phyloP scores from a whole-genome alignment of 2,113 vertebrate species.

The Columba janthina region DNA sequence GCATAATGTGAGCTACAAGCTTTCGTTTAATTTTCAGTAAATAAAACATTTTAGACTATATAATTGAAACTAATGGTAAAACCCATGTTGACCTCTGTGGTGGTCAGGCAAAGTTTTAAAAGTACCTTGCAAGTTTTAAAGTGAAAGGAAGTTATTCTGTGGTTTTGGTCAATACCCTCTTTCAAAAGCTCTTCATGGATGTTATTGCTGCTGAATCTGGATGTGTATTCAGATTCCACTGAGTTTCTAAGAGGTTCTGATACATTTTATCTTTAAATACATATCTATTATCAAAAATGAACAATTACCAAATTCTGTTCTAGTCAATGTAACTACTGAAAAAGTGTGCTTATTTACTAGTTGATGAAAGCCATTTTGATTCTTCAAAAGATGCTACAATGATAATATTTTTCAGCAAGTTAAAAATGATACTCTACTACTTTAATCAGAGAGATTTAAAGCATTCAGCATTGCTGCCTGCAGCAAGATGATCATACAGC shows the following conservation, averaged over 20 bases:
- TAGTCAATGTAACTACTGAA: background rate
- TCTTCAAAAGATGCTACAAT: background rate
- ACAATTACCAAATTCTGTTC: background rate
- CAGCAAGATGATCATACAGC: background rate
- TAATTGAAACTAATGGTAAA: background rate
- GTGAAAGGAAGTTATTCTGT: background rate
- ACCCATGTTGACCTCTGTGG: background rate
- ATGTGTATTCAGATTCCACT: background rate
- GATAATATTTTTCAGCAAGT: background rate
- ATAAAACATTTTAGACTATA: background rate
- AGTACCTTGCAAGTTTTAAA: background rate
- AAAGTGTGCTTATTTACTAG: background rate
- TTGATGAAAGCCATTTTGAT: background rate
- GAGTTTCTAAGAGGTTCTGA: background rate
- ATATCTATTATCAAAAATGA: background rate
- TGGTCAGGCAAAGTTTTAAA: background rate
- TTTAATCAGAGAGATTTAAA: background rate
- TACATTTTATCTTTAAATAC: background rate
- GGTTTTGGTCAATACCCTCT: background rate
- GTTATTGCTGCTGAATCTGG: background rate
- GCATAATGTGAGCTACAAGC: background rate
- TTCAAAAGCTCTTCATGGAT: background rate
- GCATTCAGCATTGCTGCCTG: background rate
- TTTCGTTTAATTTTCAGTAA: background rate
- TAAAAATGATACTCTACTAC: background rate